Base-by-base conservation (phyloP, 2,888 invertebrate genomes). In the Eudasyphora cyanicolor region DNA sequence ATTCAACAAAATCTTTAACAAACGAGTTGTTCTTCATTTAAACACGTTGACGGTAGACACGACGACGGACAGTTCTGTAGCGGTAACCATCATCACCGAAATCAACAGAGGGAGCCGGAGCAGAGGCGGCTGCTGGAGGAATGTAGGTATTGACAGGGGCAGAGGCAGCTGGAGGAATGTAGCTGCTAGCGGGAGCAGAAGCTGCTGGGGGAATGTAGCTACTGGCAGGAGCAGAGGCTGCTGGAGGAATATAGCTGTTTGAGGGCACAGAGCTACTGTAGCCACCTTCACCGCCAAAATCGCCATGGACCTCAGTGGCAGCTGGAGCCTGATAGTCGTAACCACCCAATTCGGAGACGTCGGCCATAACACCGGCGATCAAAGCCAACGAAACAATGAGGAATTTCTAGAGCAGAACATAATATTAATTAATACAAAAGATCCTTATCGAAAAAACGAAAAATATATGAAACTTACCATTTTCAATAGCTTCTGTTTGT, bases 311-410 rank as follows among this genome's bases (percentile, higher is more conserved):
- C 2, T 38, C 38, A 14, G 14, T 1, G 21, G 35, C 21, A 38
- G 64, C 35, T 10, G 80, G 80, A 0, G 3, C 51, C 24, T 57
- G 49, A 27, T 84, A 84, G 14, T 67, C 51, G 67, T 84, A 84
- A 49, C 84, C 84, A 1, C 5, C 10, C 81, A 84, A 76, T 38
- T 84, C 81, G 17, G 81, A 81, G 29, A 84, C 84, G 71, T 84
- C 84, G 73, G 81, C 81, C 78, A 81, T 60, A 62, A 78, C 80
- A 24, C 67, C 60, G 84, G 81, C 84, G 27, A 81, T 49, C 42
- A 84, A 60, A 76, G 78, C 78, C 76, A 84, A 78, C n/a, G 62
- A 60, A 35, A 84, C 45, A 69, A 81, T 35, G 6, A 84, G 2
- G 21, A 81, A 71, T 81, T 84, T 84, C 84, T 84, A 67, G 42